phyloP scores from a whole-genome alignment of 2,797 vertebrate species.

The Micrastur ruficollis region DNA sequence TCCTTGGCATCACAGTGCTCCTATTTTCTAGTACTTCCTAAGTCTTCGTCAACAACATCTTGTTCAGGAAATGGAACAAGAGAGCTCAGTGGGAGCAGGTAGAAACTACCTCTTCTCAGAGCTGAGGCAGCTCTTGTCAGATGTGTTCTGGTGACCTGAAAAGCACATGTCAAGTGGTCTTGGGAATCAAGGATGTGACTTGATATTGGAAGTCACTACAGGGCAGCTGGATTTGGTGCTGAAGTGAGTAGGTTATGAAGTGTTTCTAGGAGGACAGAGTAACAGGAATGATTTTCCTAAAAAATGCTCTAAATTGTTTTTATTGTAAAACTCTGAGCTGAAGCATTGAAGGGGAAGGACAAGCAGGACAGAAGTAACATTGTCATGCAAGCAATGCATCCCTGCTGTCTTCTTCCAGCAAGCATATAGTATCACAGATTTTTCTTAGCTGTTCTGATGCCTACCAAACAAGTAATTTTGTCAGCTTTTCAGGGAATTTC shows the following conservation, averaged over 20 bases:
- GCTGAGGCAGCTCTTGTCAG: background rate
- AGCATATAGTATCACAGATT: background rate
- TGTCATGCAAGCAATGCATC: background rate
- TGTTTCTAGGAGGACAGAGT: background rate
- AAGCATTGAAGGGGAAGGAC: background rate
- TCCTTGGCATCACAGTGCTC: background rate
- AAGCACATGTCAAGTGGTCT: background rate
- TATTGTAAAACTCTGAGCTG: background rate
- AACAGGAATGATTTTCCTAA: background rate
- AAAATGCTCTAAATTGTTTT: background rate
- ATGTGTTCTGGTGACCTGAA: background rate
- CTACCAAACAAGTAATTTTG: background rate
- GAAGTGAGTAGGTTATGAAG: background rate
- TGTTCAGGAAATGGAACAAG: background rate
- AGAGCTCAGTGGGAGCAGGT: background rate
- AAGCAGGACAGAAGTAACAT: background rate
- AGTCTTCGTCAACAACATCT: background rate
- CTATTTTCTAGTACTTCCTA: background rate
- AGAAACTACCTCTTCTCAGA: background rate
- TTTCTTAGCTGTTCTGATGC: background rate
- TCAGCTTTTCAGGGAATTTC: background rate
- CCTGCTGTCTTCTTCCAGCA: background rate
- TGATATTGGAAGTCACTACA: background rate
- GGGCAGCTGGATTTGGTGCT: background rate
- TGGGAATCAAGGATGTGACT: background rate